Evolutionary conservation across 2,888 invertebrate genomes (phyloP), one percentile per base, ranked within the genome.

Genomic region (Drosophila kanekoi): DNA sequence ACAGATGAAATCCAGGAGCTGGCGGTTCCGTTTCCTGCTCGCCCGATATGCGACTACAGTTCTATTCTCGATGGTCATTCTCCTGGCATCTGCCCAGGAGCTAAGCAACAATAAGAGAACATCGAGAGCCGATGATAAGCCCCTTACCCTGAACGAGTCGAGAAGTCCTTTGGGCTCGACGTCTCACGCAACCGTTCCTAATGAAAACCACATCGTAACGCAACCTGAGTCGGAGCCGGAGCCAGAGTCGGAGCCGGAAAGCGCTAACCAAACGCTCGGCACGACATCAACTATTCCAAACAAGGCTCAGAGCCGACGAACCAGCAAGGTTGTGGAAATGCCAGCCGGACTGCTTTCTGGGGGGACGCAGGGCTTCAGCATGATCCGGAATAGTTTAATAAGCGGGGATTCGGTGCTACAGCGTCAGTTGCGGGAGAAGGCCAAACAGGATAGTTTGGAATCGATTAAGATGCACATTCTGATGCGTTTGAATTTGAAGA

Each of bases 401-500:
- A 83, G 65, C 37, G 81, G 87, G 2, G 89, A 87, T 4, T 78
- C 76, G 20, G 68, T 81, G 2, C 45, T 89, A 9, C 82, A 89
- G 8, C 84, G 87, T 4, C 93, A 93, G 69, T 92, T 93, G 52
- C 91, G 93, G 79, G 94, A 94, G 80, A 94, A 94, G 91, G 93
- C 94, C 56, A 94, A 94, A 78, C 93, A 94, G 82, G 93, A 94
- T 81, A 95, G 94, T 87, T 92, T 95, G 69, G 93, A 94, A 86
- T 93, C 94, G 61, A 95, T 95, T 81, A 95, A 95, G 89, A 94
- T 94, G 90, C 94, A 94, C 90, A 94, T 95, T 68, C 92, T 95
- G 64, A 93, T 93, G 76, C 94, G 95, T 81, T 93, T 95, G 67
- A 94, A 95, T 72, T 93, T 95, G 89, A 92, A 93, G 66, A 93